phyloP scores from a whole-genome alignment of 1,140 invertebrate species.

The Anagrus nilaparvatae region DNA sequence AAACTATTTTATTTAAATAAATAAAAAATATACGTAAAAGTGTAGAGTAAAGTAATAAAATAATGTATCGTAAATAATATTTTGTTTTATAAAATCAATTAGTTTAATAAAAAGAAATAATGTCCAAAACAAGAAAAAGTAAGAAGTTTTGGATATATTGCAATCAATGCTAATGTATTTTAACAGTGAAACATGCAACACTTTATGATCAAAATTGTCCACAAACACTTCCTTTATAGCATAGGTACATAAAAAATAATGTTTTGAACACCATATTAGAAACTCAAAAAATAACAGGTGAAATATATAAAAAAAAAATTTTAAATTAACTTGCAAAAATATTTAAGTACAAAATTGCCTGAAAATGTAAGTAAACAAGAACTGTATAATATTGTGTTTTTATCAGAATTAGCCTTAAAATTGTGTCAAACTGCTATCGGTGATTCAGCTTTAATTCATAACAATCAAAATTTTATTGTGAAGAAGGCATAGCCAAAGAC shows the following conservation, averaged over 20 bases:
- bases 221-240: constrained; percentile 27
- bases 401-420: constrained; percentile 49
- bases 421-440: constrained; percentile 51
- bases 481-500: constrained; percentile 49
- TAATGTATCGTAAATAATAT: no score
- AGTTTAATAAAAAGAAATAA: no score
- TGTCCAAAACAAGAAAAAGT: constrained; percentile 31
- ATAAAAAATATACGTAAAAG: no score
- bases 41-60: no score
- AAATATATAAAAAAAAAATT: no score
- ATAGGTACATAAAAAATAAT: constrained; percentile 37
- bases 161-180: constrained; percentile 27
- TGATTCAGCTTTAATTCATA: constrained; percentile 42
- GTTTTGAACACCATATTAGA: constrained; percentile 39
- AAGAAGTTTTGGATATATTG: constrained; percentile 27
- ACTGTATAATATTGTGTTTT: constrained; percentile 45
- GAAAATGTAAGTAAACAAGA: constrained; percentile 29
- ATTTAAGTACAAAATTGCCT: constrained; percentile 28
- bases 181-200: constrained; percentile 27
- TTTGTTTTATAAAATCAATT: no score
- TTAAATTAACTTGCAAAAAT: no score
- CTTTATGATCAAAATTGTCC: constrained; percentile 38
- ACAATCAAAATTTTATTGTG: constrained; percentile 31
- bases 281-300: constrained; percentile 37
- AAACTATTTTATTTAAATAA: no score